Evolutionary conservation across 2,888 invertebrate species (phyloP).

Genomic region (Biston betularia): DNA sequence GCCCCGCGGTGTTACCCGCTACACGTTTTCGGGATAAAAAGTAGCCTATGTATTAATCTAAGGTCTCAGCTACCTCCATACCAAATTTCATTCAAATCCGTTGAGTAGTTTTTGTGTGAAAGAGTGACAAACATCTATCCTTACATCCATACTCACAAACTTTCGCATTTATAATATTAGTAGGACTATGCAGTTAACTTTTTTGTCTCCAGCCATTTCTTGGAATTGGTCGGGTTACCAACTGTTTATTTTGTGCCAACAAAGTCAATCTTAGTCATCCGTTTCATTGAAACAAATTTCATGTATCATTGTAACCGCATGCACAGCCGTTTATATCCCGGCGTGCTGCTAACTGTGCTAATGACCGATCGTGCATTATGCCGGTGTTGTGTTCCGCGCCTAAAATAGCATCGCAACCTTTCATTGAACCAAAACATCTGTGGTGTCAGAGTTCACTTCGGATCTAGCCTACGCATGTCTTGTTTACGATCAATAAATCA

Average conservation of each 20-base stretch:
- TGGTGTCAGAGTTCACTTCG: constrained; percentile 22
- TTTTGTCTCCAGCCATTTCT: neutral
- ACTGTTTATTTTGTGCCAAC: constrained; percentile 3
- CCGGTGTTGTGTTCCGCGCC: constrained; percentile 39
- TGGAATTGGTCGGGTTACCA: neutral
- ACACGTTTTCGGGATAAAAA: too few relatives aligned
- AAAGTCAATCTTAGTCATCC: constrained; percentile 4
- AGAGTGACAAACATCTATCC: too few relatives aligned
- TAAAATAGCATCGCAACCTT: constrained; percentile 37
- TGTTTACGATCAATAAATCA: constrained; percentile 15
- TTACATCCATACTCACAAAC: too few relatives aligned
- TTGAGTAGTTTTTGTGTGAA: too few relatives aligned
- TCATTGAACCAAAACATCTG: constrained; percentile 31
- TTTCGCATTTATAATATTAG: too few relatives aligned
- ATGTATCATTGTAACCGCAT: constrained; percentile 4
- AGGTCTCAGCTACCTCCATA: too few relatives aligned
- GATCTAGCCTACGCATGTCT: constrained; percentile 17
- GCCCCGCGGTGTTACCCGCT: too few relatives aligned
- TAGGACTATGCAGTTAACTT: neutral
- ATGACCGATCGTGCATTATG: constrained; percentile 38
- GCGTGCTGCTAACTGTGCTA: constrained; percentile 28
- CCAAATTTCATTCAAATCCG: too few relatives aligned
- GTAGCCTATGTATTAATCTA: too few relatives aligned
- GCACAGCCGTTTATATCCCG: constrained; percentile 28
- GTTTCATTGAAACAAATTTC: constrained; percentile 14